Evolutionary conservation across 2,888 invertebrate genomes (phyloP).

Genomic region (Gymnocheta viridis): DNA sequence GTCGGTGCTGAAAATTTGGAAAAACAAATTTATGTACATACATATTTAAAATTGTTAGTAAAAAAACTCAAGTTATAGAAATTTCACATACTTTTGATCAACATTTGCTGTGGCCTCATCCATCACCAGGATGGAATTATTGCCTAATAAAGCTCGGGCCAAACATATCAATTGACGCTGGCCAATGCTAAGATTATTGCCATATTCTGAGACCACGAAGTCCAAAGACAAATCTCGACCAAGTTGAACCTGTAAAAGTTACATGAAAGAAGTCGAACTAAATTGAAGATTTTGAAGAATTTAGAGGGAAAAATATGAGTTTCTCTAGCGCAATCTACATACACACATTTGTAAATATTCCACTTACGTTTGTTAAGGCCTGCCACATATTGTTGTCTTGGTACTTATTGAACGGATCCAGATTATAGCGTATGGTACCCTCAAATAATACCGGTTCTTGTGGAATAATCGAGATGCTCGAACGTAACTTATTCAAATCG

Average conservation of each 20-base stretch:
- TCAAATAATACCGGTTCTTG: slow-evolving; percentile 84
- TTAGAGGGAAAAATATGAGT: too few relatives aligned
- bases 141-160: slow-evolving; percentile 85
- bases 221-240: slow-evolving; percentile 83
- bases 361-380: slow-evolving; percentile 77
- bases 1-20: slow-evolving; percentile 84
- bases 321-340: neutral
- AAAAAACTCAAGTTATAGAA: too few relatives aligned
- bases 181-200: slow-evolving; percentile 86
- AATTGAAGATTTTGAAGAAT: too few relatives aligned
- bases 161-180: slow-evolving; percentile 87
- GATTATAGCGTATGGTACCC: slow-evolving; percentile 85
- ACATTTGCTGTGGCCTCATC: slow-evolving; percentile 89
- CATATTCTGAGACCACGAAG: slow-evolving; percentile 83
- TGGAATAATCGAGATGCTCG: slow-evolving; percentile 84
- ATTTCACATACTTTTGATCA: slow-evolving; percentile 83
- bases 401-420: slow-evolving; percentile 84
- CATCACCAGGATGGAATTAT: slow-evolving; percentile 85
- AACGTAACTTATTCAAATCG: slow-evolving; percentile 83
- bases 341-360: neutral
- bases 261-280: neutral
- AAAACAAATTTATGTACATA: neutral
- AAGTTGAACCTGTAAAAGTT: slow-evolving; percentile 83
- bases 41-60: neutral
- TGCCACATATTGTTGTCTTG: slow-evolving; percentile 78